Evolutionary conservation across 2,888 invertebrate species (phyloP), one percentile per base, ranked within the genome.

Genomic region (Sarcophaga variegata): DNA sequence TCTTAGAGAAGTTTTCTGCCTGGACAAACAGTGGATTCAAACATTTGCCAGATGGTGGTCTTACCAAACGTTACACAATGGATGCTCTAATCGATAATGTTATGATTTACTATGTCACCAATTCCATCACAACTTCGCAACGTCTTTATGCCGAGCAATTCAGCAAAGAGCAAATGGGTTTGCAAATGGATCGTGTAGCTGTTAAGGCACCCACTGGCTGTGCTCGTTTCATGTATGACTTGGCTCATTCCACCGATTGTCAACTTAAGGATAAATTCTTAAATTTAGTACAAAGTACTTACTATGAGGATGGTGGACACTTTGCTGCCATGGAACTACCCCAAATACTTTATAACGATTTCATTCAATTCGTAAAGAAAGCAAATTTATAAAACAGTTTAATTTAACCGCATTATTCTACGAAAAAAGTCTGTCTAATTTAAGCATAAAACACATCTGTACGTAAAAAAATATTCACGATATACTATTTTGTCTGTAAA

Each of bases 281-380:
- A 4, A 96, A 97, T 92, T 93, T 97, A 74, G 93, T 97, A 10
- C 96, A 96, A 37, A 95, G 95, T 89, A 96, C 95, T 0, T 94
- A 96, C 71, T 94, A 96, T 22, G 93, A 94, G 0, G 94, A 95
- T 3, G 97, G 97, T 3, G 98, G 98, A 0, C 98, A 98, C 91
- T 99, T 98, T 91, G 96, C 96, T 0, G 97, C 97, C 0, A 94
- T 98, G 87, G 97, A 98, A 92, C 94, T 95, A 85, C 97, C 98
- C 0, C 93, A 95, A 69, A 88, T 96, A 0, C 90, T 98, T 47
- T 96, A 96, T 3, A 93, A 95, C 0, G 97, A 98, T 91, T 92
- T 98, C 12, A 95, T 95, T 90, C 90, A 93, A 1, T 96, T 95
- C 62, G 94, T 96, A 0, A 90, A 92, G 0, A 94, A 94, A 79